Evolutionary conservation across 1,140 invertebrate species (phyloP).

Genomic region (Mya arenaria): DNA sequence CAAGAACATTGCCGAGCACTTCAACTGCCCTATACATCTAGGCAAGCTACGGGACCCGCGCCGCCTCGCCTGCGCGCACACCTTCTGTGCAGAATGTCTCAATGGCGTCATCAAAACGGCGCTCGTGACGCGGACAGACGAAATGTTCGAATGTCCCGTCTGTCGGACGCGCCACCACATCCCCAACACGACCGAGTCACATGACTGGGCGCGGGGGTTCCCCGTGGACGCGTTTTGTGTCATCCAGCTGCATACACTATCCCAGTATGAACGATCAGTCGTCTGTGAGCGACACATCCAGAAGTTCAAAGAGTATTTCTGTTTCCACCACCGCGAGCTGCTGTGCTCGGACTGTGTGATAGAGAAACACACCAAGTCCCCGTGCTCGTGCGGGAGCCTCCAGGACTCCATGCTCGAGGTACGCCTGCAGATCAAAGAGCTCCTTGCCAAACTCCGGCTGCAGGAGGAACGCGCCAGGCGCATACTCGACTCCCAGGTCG

Average conservation of each 20-base stretch:
- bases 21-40: constrained; percentile 51
- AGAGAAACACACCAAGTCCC: constrained; percentile 34
- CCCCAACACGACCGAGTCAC: not conserved
- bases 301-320: constrained; percentile 56
- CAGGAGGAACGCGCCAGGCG: constrained; percentile 48
- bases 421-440: constrained; percentile 53
- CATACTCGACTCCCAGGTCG: constrained; percentile 44
- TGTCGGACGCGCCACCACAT: constrained; percentile 46
- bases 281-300: constrained; percentile 48
- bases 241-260: constrained; percentile 49
- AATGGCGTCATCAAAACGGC: constrained; percentile 47
- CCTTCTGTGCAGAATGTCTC: constrained; percentile 52
- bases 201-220: constrained; percentile 47
- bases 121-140: constrained; percentile 20
- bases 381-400: constrained; percentile 51
- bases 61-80: constrained; percentile 44
- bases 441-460: constrained; percentile 38
- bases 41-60: constrained; percentile 46
- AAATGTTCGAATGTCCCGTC: constrained; percentile 52
- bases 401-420: constrained; percentile 54
- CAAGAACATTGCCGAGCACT: constrained; percentile 55
- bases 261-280: constrained; percentile 36
- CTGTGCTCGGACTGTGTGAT: constrained; percentile 54
- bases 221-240: constrained; percentile 54
- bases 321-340: constrained; percentile 51